phyloP scores from a whole-genome alignment of 2,888 invertebrate genomes.

The Apodemia hepburni region DNA sequence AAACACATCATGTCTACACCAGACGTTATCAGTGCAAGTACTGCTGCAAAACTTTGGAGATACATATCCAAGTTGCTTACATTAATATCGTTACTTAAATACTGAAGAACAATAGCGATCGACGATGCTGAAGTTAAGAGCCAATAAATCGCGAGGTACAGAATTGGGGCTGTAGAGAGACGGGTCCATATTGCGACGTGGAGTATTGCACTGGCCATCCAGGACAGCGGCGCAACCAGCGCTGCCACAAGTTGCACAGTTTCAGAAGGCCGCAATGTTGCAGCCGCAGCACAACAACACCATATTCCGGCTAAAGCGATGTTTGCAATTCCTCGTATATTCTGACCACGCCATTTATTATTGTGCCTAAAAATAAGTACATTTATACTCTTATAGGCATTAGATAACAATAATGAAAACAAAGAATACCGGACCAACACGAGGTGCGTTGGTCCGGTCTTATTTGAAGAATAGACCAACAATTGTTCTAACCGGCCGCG shows the following conservation, averaged over 20 bases:
- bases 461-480: too few species aligned
- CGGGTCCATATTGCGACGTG: slow-evolving; percentile 63
- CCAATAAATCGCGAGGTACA: slow-evolving; percentile 72
- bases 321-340: slow-evolving; percentile 56
- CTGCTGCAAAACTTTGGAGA: slow-evolving; percentile 47
- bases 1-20: slow-evolving; percentile 63
- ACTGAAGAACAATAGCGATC: slow-evolving; percentile 50
- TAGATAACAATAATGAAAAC: not conserved
- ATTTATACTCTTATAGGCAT: not conserved
- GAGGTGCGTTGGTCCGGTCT: too few species aligned
- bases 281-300: slow-evolving; percentile 56
- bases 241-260: slow-evolving; percentile 53
- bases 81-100: slow-evolving; percentile 38
- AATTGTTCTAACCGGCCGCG: too few species aligned
- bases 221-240: slow-evolving; percentile 56
- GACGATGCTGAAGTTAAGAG: slow-evolving; percentile 53
- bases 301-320: slow-evolving; percentile 50
- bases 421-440: too few species aligned
- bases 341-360: slow-evolving; percentile 61
- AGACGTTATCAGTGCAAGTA: slow-evolving; percentile 51
- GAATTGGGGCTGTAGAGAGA: slow-evolving; percentile 58
- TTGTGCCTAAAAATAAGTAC: slow-evolving; percentile 31
- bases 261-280: slow-evolving; percentile 47
- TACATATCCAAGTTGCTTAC: slow-evolving; percentile 49
- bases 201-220: slow-evolving; percentile 64